Evolutionary conservation across 1,140 invertebrate species (phyloP), one percentile per base, ranked within the genome.

Genomic region (Eumeta japonica): DNA sequence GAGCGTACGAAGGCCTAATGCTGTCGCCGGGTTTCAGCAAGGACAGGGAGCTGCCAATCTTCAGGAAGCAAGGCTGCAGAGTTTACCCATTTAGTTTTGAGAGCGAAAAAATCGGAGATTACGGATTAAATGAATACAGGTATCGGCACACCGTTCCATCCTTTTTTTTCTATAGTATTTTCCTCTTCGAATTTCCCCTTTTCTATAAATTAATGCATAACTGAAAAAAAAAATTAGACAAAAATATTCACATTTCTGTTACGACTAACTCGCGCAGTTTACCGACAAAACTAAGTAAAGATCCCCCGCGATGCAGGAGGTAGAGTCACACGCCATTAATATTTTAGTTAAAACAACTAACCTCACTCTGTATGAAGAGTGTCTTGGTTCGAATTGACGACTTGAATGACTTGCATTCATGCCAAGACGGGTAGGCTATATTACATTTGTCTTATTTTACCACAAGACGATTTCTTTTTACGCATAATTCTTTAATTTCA

Each of bases 1-100:
- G 58, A 0, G 51, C 61, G 0, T 73, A 56, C 37, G 68, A 73
- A 16, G 68, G 62, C 19, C 24, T 73, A 10, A 63, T 68, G 61
- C 10, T 70, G 10, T 41, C 62, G 1, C 54, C 62, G 0, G 46
- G 45, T 2, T 32, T 52, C 0, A 38, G 43, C 0, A 61, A 58
- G 29, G 45, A 56, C 10, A 28, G 29, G 2, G 36, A 48, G 7
- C 46, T 73, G 10, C 53, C 52, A 0, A 39, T 73, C 10, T 68
- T 58, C 50, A 55, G 65, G 38, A 59, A 54, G 28, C 64, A 70
- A 35, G 68, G 58, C 12, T 70, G 68, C 43, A 49, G 65, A 20
- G 48, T 58, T 17, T 58, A 57, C 13, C 68, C 68, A 0, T 70
- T 70, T 19, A 27, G 20, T 1, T 73, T 58, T 19, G 2, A 45